Evolutionary conservation across 2,113 vertebrate genomes (phyloP).

Genomic region (Neolamprologus brichardi): DNA sequence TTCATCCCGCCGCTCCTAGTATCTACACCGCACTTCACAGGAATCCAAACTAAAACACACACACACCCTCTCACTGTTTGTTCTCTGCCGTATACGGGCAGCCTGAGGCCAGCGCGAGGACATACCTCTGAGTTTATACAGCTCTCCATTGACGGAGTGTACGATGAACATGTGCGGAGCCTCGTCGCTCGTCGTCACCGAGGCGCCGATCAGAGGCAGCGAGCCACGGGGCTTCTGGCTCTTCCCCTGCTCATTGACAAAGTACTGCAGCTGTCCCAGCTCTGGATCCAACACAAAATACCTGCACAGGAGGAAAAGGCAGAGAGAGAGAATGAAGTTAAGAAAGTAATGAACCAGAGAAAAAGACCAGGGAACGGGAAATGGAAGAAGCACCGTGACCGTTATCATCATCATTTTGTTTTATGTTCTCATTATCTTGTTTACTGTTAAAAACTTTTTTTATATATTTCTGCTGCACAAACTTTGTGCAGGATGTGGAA

Average conservation of each 20-base stretch:
- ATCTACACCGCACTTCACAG: neutral
- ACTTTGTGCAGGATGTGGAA: neutral
- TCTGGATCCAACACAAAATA: constrained; percentile 91
- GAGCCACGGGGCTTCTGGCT: constrained; percentile 89
- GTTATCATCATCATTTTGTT: constrained; percentile 7
- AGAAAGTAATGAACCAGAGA: constrained; percentile 12
- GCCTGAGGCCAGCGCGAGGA: neutral
- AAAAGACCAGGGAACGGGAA: neutral
- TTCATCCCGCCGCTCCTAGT: neutral
- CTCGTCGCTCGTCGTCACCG: constrained; percentile 85
- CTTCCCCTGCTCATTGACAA: constrained; percentile 87
- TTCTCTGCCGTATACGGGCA: neutral
- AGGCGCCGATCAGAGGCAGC: constrained; percentile 85
- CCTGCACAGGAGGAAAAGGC: constrained; percentile 41
- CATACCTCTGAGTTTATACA: constrained; percentile 92
- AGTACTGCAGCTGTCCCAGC: constrained; percentile 87
- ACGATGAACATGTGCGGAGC: constrained; percentile 89
- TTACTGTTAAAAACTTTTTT: neutral
- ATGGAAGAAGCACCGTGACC: neutral
- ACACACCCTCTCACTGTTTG: neutral
- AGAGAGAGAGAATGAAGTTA: neutral
- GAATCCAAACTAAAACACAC: neutral
- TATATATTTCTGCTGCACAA: neutral
- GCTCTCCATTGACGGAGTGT: constrained; percentile 85
- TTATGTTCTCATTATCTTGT: constrained; percentile 27